A percentile compares a stretch with the other conserved stretches of the same genome.
These are phyloP conservation scores for Prosapia bicincta DNA, from an alignment of 2,888 invertebrate genomes.

Conservation along the genomic window DNA sequence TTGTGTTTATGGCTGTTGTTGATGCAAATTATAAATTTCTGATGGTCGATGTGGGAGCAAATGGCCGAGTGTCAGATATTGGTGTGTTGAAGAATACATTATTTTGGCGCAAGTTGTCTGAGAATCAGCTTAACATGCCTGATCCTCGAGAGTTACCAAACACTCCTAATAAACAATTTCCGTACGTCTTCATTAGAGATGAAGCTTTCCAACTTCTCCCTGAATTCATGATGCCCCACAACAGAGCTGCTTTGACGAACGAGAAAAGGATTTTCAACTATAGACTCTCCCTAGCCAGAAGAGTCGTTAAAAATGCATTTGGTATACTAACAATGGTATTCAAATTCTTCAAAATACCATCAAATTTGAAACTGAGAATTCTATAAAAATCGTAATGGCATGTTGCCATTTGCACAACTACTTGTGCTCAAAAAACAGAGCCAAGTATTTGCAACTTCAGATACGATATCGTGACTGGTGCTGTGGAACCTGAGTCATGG, in stretches of 20 bases:
- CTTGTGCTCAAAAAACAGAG: background rate
- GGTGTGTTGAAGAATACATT: constrained; percentile 24
- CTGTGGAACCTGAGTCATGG: background rate
- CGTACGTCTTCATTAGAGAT: constrained; percentile 9
- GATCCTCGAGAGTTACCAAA: constrained; percentile 18
- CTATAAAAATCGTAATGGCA: background rate
- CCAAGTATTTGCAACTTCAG: background rate
- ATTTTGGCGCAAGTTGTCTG: constrained; percentile 20
- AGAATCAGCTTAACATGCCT: constrained; percentile 22
- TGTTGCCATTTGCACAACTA: background rate
- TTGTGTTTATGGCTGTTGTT: constrained; percentile 41
- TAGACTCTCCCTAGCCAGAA: background rate
- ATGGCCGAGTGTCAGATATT: constrained; percentile 30
- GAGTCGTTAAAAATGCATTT: background rate
- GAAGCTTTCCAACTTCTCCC: constrained; percentile 29
- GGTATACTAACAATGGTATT: background rate
- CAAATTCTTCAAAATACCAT: background rate
- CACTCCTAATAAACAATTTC: background rate
- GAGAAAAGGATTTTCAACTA: constrained; percentile 14
- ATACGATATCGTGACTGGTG: background rate
- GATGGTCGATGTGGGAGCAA: constrained; percentile 24
- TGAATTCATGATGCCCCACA: constrained; percentile 24
- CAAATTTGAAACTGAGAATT: background rate
- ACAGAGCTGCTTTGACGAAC: constrained; percentile 8
- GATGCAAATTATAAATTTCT: constrained; percentile 41